Conservation (phyloP, 2,797 vertebrate species). For the Threskiornis aethiopicus region DNA sequence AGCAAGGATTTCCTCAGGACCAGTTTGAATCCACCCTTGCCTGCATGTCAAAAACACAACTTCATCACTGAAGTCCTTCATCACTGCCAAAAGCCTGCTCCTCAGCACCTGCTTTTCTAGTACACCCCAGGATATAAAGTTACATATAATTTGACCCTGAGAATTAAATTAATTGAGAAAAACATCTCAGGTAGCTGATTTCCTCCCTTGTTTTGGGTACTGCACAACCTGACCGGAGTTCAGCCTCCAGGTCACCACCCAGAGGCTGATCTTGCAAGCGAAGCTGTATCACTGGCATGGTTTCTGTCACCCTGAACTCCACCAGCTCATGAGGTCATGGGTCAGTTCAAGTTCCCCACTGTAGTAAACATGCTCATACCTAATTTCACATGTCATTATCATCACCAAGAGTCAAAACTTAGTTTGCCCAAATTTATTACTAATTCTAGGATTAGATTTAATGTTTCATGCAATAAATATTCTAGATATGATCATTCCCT, state of each 20-base stretch:
- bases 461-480: background rate
- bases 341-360: fast-evolving
- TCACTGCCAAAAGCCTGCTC: background rate
- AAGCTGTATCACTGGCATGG: background rate
- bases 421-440: background rate
- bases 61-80: background rate
- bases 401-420: background rate
- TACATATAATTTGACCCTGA: background rate
- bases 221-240: background rate
- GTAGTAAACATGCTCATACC: background rate
- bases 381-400: background rate
- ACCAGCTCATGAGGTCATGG: background rate
- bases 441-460: background rate
- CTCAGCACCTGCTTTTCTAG: background rate
- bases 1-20: background rate
- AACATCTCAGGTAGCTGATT: background rate
- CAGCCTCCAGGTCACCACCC: background rate
- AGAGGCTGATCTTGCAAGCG: background rate
- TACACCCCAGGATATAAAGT: background rate
- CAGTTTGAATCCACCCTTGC: background rate
- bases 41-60: background rate
- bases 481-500: background rate
- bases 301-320: background rate
- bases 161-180: background rate
- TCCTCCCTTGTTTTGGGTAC: background rate